Evolutionary conservation across 2,797 vertebrate genomes (phyloP), one percentile per base, ranked within the genome.

Genomic region (Thunnus albacares): DNA sequence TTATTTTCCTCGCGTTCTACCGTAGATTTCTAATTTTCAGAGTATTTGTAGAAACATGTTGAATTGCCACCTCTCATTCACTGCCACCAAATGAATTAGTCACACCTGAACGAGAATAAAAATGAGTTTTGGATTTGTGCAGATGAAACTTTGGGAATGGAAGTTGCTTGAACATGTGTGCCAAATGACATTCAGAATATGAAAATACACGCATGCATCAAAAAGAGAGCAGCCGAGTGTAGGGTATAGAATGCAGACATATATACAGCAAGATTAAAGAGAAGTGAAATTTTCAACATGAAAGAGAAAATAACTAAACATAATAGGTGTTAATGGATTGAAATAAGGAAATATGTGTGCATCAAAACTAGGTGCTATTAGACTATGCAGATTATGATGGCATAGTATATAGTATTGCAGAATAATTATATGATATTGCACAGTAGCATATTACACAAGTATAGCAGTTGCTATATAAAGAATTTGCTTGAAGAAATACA

Each of bases 31-130:
- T 41, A 72, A 84, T 90, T 79, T 85, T 63, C 52, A 1, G 51
- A 71, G 59, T 78, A 49, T 89, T 87, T 85, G 76, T 60, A 35
- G 68, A 79, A 82, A 80, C 73, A 53, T 7, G 3, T 49, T 59
- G 71, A 81, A 70, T 68, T 68, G 47, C 76, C 49, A 22, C 59
- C 52, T 77, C 61, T 80, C 71, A 72, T 75, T 87, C 71, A 18
- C 53, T 55, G 60, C 67, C 61, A 83, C 38, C 51, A 87, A 82
- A 89, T 90, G 66, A 83, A 89, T 90, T 80, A 86, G 89, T 91
- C 68, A 79, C 77, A 77, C 82, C 75, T 81, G 82, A 86, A 49
- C 1, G 51, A 65, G 67, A 72, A 55, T 52, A 82, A 82, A 83
- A 89, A 92, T 87, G 41, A 82, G 79, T 85, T 89, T 53, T 51